Base-by-base conservation (phyloP, 1,140 invertebrate species). In the Drosophila lowei region DNA sequence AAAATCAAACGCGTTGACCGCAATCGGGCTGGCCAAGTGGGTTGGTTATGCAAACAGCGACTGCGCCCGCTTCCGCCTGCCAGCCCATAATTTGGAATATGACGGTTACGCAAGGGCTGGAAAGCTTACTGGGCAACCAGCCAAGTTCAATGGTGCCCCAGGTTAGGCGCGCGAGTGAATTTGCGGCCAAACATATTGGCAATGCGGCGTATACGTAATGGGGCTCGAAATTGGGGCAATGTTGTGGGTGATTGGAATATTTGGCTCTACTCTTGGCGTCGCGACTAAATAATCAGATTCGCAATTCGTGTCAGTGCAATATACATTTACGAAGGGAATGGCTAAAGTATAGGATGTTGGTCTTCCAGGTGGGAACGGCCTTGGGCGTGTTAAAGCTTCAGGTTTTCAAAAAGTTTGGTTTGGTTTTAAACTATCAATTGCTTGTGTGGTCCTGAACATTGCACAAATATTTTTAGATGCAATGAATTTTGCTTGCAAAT, bases 61-160 rank as follows among this genome's bases (percentile, higher is more conserved):
- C 16, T 38, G 42, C 49, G 56, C 15, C 41, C 57, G 68, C 64
- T 79, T 76, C 76, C 78, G 84, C 47, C 57, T 76, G 49, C 43
- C 71, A 54, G 58, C 49, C 77, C 64, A 88, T 88, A 77, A 88
- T 84, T 85, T 57, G 46, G 50, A 70, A 77, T 86, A 85, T 85
- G 77, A 86, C 73, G 81, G 88, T 86, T 86, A 78, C 78, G 81
- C 78, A 86, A 86, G 75, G 44, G 43, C 44, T 64, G 56, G 63
- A 72, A 77, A 67, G 63, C 61, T 46, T 49, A 43, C 30, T 70
- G 70, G 81, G 81, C 81, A 50, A 34, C 9, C 44, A 49, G 81
- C 81, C 81, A 86, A 81, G 77, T 86, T 86, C 83, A 88, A 57
- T 75, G 61, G 54, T 62, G 66, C 43, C 59, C 47, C 68, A 68